Base-by-base conservation (phyloP, 2,797 vertebrate species). In the Hemibagrus guttatus region DNA sequence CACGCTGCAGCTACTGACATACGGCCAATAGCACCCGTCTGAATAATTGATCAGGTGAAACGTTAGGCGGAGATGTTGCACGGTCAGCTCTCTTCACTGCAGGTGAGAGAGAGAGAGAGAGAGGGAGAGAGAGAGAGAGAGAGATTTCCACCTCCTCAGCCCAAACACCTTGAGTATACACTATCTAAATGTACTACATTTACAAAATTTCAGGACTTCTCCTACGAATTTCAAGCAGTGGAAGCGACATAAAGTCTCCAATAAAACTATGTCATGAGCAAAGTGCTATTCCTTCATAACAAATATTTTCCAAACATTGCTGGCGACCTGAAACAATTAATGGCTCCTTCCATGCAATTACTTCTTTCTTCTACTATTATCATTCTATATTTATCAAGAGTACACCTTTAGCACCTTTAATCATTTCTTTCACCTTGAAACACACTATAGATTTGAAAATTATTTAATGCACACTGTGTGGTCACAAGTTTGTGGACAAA, bases 31-130 rank as follows among this genome's bases (percentile, higher is more conserved):
- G 95, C 91, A 93, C 94, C 93, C 88, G 91, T 90, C 93, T 97
- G 95, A 97, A 97, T 97, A 95, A 96, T 97, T 97, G 93, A 97
- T 95, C 88, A 90, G 90, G 89, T 92, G 96, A 96, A 97, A 97
- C 93, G 42, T 89, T 94, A 96, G 92, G 93, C 91, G 89, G 87
- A 88, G 87, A 84, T 90, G 89, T 89, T 58, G 87, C 90, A 92
- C 91, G 80, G 93, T 89, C 88, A 91, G 87, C 88, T 90, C 78
- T 88, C 86, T 86, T 86, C 71, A 61, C 86, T 88, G 76, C 76
- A 88, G 85, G 86, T 88, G 84, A 81, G 23, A 58, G 69, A 89
- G 74, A 42, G 26, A 74, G 49, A 85, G 46, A 87, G 56, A 81
- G 46, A 85, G 63, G 87, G 26, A 58, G 78, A 59, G 35, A 76